Evolutionary conservation across 2,888 invertebrate species (phyloP), one percentile per base, ranked within the genome.

Genomic region (Xanthorhoe spadicearia): DNA sequence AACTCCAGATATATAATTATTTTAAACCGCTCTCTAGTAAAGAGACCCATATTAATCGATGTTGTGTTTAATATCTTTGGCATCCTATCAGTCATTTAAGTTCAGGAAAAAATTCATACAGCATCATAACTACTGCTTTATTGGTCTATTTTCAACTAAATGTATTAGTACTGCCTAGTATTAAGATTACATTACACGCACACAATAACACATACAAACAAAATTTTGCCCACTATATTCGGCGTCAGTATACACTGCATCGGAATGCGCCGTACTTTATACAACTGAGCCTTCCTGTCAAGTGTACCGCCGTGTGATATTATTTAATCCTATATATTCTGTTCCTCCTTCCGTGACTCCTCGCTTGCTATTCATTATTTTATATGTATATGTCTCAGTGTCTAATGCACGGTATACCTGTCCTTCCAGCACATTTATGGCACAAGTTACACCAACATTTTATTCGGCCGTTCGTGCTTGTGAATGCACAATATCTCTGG

Each of bases 391-490:
- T 82, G 79, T 88, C 85, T 88, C 83, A 83, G 86, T 89, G 89
- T 90, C 85, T 84, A 85, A 71, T 93, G 92, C 92, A 93, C 92
- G 92, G 83, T 87, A 89, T 84, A 87, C 87, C 88, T 86, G 78
- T 89, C 88, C 87, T 88, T 87, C 84, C 85, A 87, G 91, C 92
- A 93, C 92, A 86, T 85, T 83, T 85, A 83, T 83, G 83, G 90
- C 91, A 91, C 90, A 87, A 82, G 74, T 84, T 82, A 86, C 87
- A 87, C 86, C 80, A 86, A 85, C 69, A 83, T 86, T 86, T 83
- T 84, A 84, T 84, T 85, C 85, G 83, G 85, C 81, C 83, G 84
- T 87, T 86, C 83, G 92, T 92, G 92, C 91, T 90, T 91, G 89
- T 87, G 86, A 86, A 89, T 88, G 90, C 91, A 92, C 90, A 88